Evolutionary conservation across 2,113 vertebrate species (phyloP), one percentile per base, ranked within the genome.

Genomic region (Melanostigma gelatinosum): DNA sequence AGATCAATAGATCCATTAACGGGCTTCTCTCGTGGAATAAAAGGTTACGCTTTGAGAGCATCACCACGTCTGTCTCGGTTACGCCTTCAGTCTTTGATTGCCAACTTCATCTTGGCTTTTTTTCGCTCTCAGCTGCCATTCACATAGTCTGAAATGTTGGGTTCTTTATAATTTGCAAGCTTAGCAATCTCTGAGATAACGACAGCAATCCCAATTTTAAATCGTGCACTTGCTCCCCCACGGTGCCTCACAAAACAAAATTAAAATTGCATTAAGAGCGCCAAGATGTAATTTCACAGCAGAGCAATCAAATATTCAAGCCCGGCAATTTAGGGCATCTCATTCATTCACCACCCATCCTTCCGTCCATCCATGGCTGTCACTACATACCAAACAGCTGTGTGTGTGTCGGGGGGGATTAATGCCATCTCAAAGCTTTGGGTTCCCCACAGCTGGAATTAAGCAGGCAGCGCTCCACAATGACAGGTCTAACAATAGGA

Each of bases 1-100:
- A 87, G 94, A 96, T 96, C 95, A 96, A 96, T 96, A 93, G 92
- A 92, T 88, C 93, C 93, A 95, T 95, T 94, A 95, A 93, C 89
- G 77, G 92, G 91, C 93, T 92, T 94, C 94, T 94, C 92, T 93
- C 82, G 24, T 80, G 90, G 91, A 94, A 95, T 94, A 93, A 96
- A 95, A 95, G 95, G 92, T 93, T 90, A 91, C 88, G 87, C 93
- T 94, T 90, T 82, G 89, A 92, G 92, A 92, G 94, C 93, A 91
- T 93, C 93, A 89, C 91, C 91, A 91, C 90, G 93, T 92, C 94
- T 93, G 93, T 91, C 91, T 92, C 92, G 91, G 94, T 94, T 93
- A 95, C 94, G 92, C 94, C 94, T 94, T 88, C 92, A 85, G 79
- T 86, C 91, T 94, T 93, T 95, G 95, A 96, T 95, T 95, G 93